These are phyloP conservation scores for Percopsis omiscomaycus DNA, from an alignment of 2,797 vertebrate species.

Conservation along the genomic window DNA sequence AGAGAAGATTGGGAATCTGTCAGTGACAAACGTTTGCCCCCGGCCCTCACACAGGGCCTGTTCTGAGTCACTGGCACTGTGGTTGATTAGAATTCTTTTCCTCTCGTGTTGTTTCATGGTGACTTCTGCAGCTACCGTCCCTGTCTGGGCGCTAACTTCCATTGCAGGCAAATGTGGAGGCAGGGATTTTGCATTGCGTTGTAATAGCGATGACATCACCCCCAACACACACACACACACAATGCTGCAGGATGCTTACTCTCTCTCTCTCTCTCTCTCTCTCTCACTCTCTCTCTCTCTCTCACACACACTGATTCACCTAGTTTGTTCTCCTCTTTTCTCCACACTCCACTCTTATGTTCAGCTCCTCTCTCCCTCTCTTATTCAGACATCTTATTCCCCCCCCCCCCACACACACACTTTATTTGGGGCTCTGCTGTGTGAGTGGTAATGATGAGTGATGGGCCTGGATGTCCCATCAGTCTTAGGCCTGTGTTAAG, in stretches of 20 bases:
- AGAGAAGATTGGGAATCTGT: conserved; percentile 30
- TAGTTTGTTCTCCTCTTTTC: too few relatives aligned
- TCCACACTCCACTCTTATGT: too few relatives aligned
- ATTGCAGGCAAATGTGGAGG: conserved; percentile 31
- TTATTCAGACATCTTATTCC: too few relatives aligned
- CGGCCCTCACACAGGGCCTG: conserved; percentile 21
- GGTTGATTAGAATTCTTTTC: conserved; percentile 47
- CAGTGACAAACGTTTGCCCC: conserved; percentile 21
- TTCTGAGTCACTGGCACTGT: conserved; percentile 35
- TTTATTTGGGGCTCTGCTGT: conserved; percentile 17
- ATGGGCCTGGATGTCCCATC: conserved; percentile 23
- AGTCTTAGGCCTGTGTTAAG: conserved; percentile 32
- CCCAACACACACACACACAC: not conserved
- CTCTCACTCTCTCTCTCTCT: not conserved
- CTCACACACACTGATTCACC: too few relatives aligned
- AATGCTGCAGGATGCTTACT: conserved; percentile 19
- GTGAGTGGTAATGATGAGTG: conserved; percentile 39
- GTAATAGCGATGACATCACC: conserved; percentile 51
- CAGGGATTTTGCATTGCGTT: conserved; percentile 53
- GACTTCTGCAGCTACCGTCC: not conserved
- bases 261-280: conserved; percentile 12
- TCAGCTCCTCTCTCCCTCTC: too few relatives aligned
- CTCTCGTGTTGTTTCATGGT: conserved; percentile 26
- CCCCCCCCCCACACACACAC: too few relatives aligned
- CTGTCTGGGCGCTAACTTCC: conserved; percentile 29